These are phyloP conservation scores for Pluvianellus socialis DNA, from an alignment of 2,113 vertebrate species.

Conservation along the genomic window DNA sequence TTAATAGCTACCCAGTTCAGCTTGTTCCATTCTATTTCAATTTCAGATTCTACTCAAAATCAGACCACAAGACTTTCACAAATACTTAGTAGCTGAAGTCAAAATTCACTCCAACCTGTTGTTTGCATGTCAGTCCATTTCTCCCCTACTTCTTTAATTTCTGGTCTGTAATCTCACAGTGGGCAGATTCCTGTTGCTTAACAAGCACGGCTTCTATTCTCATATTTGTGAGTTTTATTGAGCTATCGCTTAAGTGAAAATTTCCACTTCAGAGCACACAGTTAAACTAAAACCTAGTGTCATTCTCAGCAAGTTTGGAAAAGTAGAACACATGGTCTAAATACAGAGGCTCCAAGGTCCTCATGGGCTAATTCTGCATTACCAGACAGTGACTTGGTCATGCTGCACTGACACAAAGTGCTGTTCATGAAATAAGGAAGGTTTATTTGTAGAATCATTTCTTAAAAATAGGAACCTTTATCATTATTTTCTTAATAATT, in stretches of 20 bases:
- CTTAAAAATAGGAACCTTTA: not conserved
- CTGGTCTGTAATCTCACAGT: not conserved
- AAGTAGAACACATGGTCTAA: not conserved
- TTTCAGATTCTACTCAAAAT: not conserved
- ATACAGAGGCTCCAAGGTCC: not conserved
- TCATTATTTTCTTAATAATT: not conserved
- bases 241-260: not conserved
- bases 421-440: not conserved
- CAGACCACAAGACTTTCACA: not conserved
- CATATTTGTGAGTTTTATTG: not conserved
- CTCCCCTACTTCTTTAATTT: not conserved
- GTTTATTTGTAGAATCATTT: not conserved
- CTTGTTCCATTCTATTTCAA: not conserved
- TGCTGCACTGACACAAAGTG: not conserved
- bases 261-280: not conserved
- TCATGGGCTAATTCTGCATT: rapidly evolving
- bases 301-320: not conserved
- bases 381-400: not conserved
- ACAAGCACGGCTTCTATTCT: not conserved
- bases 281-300: not conserved
- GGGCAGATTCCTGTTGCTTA: not conserved
- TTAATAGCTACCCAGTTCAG: not conserved
- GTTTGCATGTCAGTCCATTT: not conserved
- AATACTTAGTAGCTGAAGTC: not conserved
- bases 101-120: not conserved